Base-by-base conservation (phyloP, 2,113 vertebrate species). In the Chrysemys picta region DNA sequence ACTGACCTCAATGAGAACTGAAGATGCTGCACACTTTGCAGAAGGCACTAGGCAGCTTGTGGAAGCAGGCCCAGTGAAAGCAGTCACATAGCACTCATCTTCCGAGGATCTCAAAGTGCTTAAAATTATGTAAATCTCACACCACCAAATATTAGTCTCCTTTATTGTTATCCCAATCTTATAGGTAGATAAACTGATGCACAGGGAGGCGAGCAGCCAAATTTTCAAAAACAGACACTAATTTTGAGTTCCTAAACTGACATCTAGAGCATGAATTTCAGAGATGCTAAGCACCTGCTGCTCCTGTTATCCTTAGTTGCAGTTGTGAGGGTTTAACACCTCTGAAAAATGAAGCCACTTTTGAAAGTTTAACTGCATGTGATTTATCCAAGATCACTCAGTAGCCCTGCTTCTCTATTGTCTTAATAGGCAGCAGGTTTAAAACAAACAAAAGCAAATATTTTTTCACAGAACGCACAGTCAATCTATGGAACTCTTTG, bases 111-210 rank as follows among this genome's bases (percentile, higher is more conserved):
- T 4, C 59, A 54, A 49, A 84, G 9, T 4, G 8, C 13, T 57
- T 52, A 25, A 9, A n/a, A 8, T 35, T 62, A 62, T 79, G 25
- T 29, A 92, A 84, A 10, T 47, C 16, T 52, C 27, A 89, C 56
- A 27, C 14, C 4, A 11, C 6, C 24, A 25, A 29, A 16, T 22
- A 10, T 76, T 31, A 2, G 80, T 56, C 24, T 31, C 1, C 0
- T 42, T 75, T 3, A 25, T 29, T 93, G 82, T 90, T 84, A 79
- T 57, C 86, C 92, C 38, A 31, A 25, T 45, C 72, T 76, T 0
- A 93, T 25, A 62, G 78, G 17, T 22, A 88, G 24, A 19, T 72
- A 2, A 25, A 3, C 6, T 31, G 79, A 80, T 56, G 35, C 0
- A 0, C 10, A 25, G 13, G 3, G 35, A 72, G 47, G 25, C 31